Conservation (phyloP, 2,797 vertebrate species). For the Alosa sapidissima region DNA sequence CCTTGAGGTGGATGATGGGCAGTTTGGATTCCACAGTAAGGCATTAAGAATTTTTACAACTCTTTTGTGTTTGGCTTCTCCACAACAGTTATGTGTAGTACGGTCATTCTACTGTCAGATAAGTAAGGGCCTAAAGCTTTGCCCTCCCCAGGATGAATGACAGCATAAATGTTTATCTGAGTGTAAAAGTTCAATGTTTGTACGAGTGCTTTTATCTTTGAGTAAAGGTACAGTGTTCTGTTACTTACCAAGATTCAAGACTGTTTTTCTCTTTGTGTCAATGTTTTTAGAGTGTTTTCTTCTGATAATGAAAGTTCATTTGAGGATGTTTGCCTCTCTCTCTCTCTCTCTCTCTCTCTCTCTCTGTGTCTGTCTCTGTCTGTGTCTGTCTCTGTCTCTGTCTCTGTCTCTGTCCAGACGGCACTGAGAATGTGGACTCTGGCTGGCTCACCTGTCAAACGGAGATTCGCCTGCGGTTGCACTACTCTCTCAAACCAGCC, state of each 20-base stretch:
- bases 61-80: background rate
- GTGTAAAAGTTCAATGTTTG: background rate
- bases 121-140: background rate
- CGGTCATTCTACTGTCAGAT: background rate
- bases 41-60: background rate
- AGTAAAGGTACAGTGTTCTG: background rate
- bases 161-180: no score
- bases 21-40: slow-evolving; percentile 89
- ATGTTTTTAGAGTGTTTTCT: background rate
- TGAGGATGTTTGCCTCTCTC: background rate
- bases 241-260: background rate
- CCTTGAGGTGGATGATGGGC: slow-evolving; percentile 80
- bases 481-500: slow-evolving; percentile 88
- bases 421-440: slow-evolving; percentile 83
- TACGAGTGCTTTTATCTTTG: background rate
- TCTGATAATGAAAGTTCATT: background rate
- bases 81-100: background rate
- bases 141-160: background rate
- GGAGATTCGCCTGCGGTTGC: slow-evolving; percentile 92
- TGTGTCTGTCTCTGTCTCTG: background rate
- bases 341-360: background rate
- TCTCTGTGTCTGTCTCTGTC: no score
- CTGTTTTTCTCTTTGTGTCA: background rate
- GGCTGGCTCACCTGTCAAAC: slow-evolving; percentile 98
- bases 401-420: slow-evolving; percentile 69